phyloP scores from a whole-genome alignment of 2,797 vertebrate genomes.

The Alosa sapidissima region DNA sequence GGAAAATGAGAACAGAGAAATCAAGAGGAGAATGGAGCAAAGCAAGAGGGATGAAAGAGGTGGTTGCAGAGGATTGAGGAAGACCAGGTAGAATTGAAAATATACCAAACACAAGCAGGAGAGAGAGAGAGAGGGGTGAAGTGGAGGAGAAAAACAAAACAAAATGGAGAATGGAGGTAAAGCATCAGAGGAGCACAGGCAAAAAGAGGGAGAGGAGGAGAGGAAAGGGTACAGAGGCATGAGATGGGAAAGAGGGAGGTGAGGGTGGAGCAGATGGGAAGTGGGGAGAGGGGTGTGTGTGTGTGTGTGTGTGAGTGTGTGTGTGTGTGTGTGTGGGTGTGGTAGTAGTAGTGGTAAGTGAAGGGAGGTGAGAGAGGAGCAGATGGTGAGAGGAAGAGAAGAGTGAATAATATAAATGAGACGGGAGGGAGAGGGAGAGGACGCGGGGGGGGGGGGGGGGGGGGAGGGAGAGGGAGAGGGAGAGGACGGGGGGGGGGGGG shows the following conservation, averaged over 20 bases:
- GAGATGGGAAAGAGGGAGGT: background rate
- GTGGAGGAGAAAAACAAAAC: background rate
- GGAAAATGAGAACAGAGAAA: background rate
- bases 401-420: background rate
- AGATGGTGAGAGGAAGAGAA: constrained; percentile 7
- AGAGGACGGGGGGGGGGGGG: background rate
- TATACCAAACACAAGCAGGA: background rate
- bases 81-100: background rate
- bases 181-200: background rate
- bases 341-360: background rate
- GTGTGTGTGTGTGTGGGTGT: background rate
- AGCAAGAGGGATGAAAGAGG: background rate
- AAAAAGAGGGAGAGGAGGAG: background rate
- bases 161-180: background rate
- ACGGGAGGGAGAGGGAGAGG: background rate
- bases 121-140: background rate
- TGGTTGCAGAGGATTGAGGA: background rate
- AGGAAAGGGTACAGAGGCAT: background rate
- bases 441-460: background rate
- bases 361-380: background rate
- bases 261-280: background rate
- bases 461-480: background rate
- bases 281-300: no score
- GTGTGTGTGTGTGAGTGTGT: no score
- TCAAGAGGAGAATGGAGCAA: background rate